Base-by-base conservation (phyloP, 2,113 vertebrate genomes). In the Falcunculus frontatus region DNA sequence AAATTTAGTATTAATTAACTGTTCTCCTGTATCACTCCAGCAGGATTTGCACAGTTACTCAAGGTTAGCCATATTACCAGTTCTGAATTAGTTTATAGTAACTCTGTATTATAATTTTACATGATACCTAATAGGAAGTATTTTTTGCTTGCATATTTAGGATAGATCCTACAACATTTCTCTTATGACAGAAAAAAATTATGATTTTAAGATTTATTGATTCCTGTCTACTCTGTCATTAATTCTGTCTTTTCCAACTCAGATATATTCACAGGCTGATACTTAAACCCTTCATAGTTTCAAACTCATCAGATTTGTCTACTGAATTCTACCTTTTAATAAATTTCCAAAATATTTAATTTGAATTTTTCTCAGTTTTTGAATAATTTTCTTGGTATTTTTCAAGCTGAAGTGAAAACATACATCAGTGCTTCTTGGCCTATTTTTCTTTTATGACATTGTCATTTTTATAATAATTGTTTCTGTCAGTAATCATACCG, bases 291-390 rank as follows among this genome's bases (percentile, higher is more conserved):
- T 90, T 30, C 4, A 55, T 42, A 6, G 20, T 59, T 94, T 96
- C 81, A 84, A 80, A 90, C 35, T 67, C 87, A 82, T 67, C 52
- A 86, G 65, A 92, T 79, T 87, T 76, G 8, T 74, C 9, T 94
- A 44, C 65, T 68, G 16, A 93, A 87, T 87, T 74, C 35, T 47
- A 72, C n/a, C 32, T 41, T 89, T 88, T 95, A 87, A 79, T 65
- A 89, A 8, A 84, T 60, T 87, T 82, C 26, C 59, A 87, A 50
- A 82, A 89, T 84, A 85, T 74, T 55, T 85, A 77, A 35, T 92
- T 81, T 14, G 81, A 49, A 22, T 70, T 92, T 92, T 32, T 90
- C 32, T 93, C 83, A 94, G 16, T 81, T 90, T 90, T 96, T 84
- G 15, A 93, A 91, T 44, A 46, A 64, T 63, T 53, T 65, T 72